These are phyloP conservation scores for Caenorhabditis imperialis DNA, from an alignment of 2,888 invertebrate genomes.

Conservation along the genomic window DNA sequence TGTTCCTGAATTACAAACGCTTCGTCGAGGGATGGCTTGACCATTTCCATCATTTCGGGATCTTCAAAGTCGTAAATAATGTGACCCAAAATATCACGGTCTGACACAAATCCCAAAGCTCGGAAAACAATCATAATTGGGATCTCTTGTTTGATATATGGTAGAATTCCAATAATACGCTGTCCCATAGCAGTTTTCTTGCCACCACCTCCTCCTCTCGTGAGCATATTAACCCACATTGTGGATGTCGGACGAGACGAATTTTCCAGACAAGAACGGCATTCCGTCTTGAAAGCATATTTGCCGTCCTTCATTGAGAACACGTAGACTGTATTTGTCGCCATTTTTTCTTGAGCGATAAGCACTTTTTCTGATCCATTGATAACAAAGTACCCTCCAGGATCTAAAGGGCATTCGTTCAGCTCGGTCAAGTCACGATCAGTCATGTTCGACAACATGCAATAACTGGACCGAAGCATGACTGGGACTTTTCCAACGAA, in stretches of 20 bases:
- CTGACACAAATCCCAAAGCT: constrained; percentile 98
- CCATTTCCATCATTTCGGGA: constrained; percentile 99
- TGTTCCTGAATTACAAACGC: constrained; percentile 99
- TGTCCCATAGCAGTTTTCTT: constrained; percentile 99
- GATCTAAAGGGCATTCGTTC: constrained; percentile 98
- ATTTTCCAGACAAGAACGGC: constrained; percentile 92
- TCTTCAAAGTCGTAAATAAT: constrained; percentile 99
- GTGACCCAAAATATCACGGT: constrained; percentile 98
- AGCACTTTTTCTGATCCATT: constrained; percentile 98
- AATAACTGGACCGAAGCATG: constrained; percentile 97
- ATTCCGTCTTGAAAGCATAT: constrained; percentile 98
- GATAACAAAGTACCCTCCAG: constrained; percentile 98
- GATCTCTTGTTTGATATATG: constrained; percentile 96
- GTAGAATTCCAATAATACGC: constrained; percentile 95
- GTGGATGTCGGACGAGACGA: constrained; percentile 94
- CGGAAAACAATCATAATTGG: constrained; percentile 99
- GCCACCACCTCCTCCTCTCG: constrained; percentile 87
- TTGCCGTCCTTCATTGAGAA: constrained; percentile 99
- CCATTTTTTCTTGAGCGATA: constrained; percentile 99
- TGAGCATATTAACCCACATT: constrained; percentile 95
- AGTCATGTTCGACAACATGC: constrained; percentile 91
- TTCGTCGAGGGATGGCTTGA: constrained; percentile 98
- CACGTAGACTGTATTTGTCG: constrained; percentile 99
- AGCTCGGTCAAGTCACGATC: constrained; percentile 99
- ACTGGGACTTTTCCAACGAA: constrained; percentile 94